Evolutionary conservation across 2,113 vertebrate species (phyloP), one percentile per base, ranked within the genome.

Genomic region (Ahaetulla prasina): DNA sequence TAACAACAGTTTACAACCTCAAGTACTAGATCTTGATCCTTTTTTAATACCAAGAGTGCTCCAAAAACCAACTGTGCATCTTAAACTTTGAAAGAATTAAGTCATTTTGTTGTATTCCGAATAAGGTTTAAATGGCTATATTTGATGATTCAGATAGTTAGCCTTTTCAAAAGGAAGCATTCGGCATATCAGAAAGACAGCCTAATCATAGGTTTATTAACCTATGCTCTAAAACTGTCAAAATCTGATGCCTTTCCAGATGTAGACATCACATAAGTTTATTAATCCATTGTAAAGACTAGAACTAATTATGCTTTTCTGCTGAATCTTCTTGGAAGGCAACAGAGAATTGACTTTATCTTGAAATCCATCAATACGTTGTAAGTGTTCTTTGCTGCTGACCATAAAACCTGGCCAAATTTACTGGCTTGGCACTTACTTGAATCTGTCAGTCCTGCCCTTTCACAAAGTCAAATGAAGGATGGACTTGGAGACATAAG

Each of bases 201-300:
- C 45, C 49, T 93, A 92, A 93, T 92, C 35, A 92, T 55, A 68
- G 93, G 63, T 94, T 95, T 94, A 93, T 95, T 93, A 95, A 94
- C 16, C 54, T 95, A 63, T 94, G 50, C 50, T 93, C 94, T 92
- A 47, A 94, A 94, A 86, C 43, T 22, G 87, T 92, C 52, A 94
- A 88, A 27, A 63, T 14, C 0, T 0, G 18, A 60, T 52, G 93
- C 0, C 22, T 93, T 93, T 94, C 84, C 93, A 91, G 92, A 93
- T 89, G 87, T 95, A 63, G 93, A 92, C 89, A 55, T 35, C 89
- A 88, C 35, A 54, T 91, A 68, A 2, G 43, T 92, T 92, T 95
- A 96, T 94, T 91, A 93, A 92, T 43, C 12, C 52, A 54, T 95
- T 95, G 90, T 91, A 52, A 27, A 93, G 57, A 91, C 23, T 93